A percentile compares a stretch with the other conserved stretches of the same genome.
Conservation (phyloP, 2,113 vertebrate genomes). For the Herpailurus yagouaroundi region DNA sequence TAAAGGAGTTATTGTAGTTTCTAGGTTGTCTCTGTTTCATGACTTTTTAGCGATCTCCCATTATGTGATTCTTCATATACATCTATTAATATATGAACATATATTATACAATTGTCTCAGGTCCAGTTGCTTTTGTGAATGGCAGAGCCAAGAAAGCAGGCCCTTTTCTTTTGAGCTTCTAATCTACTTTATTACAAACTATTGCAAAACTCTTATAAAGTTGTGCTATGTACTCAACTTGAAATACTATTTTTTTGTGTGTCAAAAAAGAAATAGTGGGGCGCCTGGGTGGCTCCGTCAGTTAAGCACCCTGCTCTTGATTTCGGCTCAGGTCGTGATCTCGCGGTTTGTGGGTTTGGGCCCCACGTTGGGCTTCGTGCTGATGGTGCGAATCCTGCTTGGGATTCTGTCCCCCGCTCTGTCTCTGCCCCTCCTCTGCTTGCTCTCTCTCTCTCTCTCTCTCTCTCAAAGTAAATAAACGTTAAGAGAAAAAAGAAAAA, state of each 20-base stretch:
- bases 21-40: neutral
- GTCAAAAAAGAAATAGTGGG: neutral
- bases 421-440: too few species aligned
- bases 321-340: too few species aligned
- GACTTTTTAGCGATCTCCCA: neutral
- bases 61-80: neutral
- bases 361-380: too few species aligned
- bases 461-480: too few species aligned
- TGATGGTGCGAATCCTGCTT: too few species aligned
- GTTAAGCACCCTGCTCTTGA: too few species aligned
- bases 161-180: conserved; percentile 6
- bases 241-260: neutral
- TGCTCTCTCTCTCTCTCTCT: too few species aligned
- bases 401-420: too few species aligned
- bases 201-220: neutral
- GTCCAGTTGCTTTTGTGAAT: neutral
- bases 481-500: neutral
- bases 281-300: too few species aligned
- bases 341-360: too few species aligned
- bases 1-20: neutral
- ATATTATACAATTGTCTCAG: neutral
- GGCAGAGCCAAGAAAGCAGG: neutral
- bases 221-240: neutral
- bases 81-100: neutral
- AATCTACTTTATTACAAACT: neutral